Evolutionary conservation across 2,888 invertebrate genomes (phyloP).

Genomic region (Sceliomorpha sp.): DNA sequence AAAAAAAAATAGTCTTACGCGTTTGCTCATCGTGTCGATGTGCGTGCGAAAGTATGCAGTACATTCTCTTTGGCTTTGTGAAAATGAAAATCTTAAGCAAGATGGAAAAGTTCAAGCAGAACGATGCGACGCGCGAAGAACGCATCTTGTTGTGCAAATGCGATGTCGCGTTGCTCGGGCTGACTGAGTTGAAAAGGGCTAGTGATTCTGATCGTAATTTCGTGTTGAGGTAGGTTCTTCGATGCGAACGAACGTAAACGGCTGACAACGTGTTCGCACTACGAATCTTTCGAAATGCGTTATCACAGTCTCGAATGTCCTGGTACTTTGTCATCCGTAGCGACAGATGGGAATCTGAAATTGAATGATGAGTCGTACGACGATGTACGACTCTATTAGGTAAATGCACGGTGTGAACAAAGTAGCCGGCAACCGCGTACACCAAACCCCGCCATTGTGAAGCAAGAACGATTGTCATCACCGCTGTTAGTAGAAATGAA

Average conservation of each 20-base stretch:
- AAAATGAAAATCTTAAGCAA: conserved; percentile 44
- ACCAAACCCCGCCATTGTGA: conserved; percentile 77
- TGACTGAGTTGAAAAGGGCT: conserved; percentile 30
- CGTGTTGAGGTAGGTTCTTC: conserved; percentile 9
- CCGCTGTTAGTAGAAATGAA: conserved; percentile 69
- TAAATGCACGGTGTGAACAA: conserved; percentile 62
- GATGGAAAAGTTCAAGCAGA: conserved; percentile 7
- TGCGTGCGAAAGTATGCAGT: conserved; percentile 53
- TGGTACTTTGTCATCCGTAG: conserved; percentile 50
- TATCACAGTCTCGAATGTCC: conserved; percentile 46
- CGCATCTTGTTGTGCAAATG: too few species aligned
- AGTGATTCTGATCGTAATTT: conserved; percentile 6
- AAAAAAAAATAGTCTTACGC: conserved; percentile 44
- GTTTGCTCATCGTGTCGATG: conserved; percentile 42
- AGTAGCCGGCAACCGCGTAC: conserved; percentile 80
- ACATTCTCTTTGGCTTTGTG: conserved; percentile 55
- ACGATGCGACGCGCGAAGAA: background rate
- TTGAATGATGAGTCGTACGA: conserved; percentile 52
- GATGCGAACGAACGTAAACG: background rate
- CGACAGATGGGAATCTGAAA: conserved; percentile 51
- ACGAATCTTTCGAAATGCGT: conserved; percentile 77
- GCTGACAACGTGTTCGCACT: conserved; percentile 58
- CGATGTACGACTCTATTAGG: conserved; percentile 36
- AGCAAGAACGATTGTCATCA: conserved; percentile 69
- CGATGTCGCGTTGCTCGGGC: too few species aligned